phyloP scores from a whole-genome alignment of 2,797 vertebrate genomes.

The Xerus rutilus region DNA sequence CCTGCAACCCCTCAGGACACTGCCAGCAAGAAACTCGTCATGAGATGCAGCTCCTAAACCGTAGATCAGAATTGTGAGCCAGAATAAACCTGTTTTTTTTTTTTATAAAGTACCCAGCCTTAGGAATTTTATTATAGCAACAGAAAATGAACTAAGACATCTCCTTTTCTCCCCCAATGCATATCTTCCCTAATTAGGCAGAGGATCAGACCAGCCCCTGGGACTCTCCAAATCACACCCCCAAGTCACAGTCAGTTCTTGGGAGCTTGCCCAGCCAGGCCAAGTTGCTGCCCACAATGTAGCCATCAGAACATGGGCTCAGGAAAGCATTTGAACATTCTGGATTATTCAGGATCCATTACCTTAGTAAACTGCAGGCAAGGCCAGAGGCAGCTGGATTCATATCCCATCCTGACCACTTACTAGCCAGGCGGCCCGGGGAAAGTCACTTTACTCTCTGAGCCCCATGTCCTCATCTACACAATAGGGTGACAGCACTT shows the following conservation, averaged over 20 bases:
- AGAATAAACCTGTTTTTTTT: neutral
- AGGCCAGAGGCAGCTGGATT: neutral
- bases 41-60: neutral
- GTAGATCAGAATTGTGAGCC: neutral
- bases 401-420: neutral
- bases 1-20: neutral
- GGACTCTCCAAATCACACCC: neutral
- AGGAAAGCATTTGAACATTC: neutral
- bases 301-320: neutral
- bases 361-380: neutral
- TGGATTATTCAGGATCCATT: neutral
- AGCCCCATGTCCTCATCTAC: neutral
- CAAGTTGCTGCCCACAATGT: neutral
- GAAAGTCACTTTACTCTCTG: neutral
- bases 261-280: neutral
- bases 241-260: neutral
- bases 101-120: neutral
- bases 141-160: neutral
- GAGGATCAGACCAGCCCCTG: neutral
- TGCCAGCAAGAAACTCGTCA: neutral
- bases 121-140: neutral
- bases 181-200: neutral
- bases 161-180: neutral
- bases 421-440: too few relatives aligned
- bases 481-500: neutral